These are phyloP conservation scores for Notodonta ziczac DNA, from an alignment of 2,888 invertebrate species.

Conservation along the genomic window DNA sequence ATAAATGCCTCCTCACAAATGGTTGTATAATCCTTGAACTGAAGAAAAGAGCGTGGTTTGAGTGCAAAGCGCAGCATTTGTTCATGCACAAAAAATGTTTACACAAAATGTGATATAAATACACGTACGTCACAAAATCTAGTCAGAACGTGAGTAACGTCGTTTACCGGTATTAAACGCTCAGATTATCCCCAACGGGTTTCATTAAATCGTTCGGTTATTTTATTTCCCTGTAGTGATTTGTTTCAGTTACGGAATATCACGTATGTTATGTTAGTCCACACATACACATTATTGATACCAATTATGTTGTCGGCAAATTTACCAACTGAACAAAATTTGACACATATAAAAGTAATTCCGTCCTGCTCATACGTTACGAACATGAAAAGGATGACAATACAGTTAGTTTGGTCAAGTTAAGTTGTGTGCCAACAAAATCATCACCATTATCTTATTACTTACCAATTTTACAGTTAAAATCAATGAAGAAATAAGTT, in stretches of 20 bases:
- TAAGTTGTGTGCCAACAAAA: too few relatives aligned
- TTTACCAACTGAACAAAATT: neutral
- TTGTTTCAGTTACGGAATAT: neutral
- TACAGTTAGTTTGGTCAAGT: too few relatives aligned
- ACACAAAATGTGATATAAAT: constrained; percentile 20
- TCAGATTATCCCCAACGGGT: constrained; percentile 10
- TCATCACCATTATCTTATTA: neutral
- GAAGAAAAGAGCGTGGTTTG: too few relatives aligned
- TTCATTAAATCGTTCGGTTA: neutral
- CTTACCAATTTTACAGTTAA: constrained; percentile 22
- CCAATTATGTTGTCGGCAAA: neutral
- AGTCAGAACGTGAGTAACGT: constrained; percentile 23
- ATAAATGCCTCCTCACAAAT: too few relatives aligned
- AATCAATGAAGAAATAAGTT: constrained; percentile 13
- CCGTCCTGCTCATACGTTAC: too few relatives aligned
- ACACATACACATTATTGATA: neutral
- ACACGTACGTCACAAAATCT: constrained; percentile 20
- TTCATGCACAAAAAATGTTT: constrained; percentile 21
- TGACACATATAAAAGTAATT: too few relatives aligned
- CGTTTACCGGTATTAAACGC: constrained; percentile 9
- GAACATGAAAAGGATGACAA: too few relatives aligned
- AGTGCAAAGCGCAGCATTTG: constrained; percentile 13
- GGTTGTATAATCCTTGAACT: too few relatives aligned
- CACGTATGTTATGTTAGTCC: neutral
- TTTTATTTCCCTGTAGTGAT: neutral